A percentile compares a stretch with the other conserved stretches of the same genome.
Conservation (phyloP, 2,888 invertebrate species). For the Tigriopus californicus region DNA sequence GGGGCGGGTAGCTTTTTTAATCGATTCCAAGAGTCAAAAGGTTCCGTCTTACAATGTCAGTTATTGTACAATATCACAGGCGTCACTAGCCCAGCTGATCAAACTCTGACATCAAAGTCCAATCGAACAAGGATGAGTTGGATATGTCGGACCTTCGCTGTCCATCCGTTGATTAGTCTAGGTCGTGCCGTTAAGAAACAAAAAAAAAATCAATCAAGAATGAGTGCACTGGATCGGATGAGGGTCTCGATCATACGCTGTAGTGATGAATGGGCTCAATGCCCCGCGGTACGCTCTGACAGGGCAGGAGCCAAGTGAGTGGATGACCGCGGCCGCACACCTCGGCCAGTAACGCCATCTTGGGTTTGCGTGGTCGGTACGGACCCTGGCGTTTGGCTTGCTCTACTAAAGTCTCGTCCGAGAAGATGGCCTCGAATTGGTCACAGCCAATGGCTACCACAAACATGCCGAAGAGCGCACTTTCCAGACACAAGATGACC, state of each 20-base stretch:
- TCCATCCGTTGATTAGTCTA: too few relatives aligned
- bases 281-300: conserved; percentile 33
- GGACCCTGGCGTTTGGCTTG: conserved; percentile 40
- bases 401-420: conserved; percentile 66
- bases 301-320: conserved; percentile 49
- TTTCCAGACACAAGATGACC: conserved; percentile 57
- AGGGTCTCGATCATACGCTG: neutral
- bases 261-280: neutral
- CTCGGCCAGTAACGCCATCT: conserved; percentile 47
- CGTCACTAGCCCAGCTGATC: too few relatives aligned
- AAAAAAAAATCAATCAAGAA: too few relatives aligned
- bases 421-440: conserved; percentile 61
- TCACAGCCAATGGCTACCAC: conserved; percentile 68
- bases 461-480: conserved; percentile 66
- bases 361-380: conserved; percentile 33
- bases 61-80: too few relatives aligned
- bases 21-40: too few relatives aligned
- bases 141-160: too few relatives aligned
- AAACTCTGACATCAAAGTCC: too few relatives aligned
- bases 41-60: too few relatives aligned
- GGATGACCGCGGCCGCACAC: conserved; percentile 59
- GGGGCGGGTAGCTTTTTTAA: too few relatives aligned
- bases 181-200: too few relatives aligned
- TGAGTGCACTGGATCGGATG: too few relatives aligned
- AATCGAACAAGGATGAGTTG: too few relatives aligned